Conservation (phyloP, 2,888 invertebrate species). For the Tridacna crocea region DNA sequence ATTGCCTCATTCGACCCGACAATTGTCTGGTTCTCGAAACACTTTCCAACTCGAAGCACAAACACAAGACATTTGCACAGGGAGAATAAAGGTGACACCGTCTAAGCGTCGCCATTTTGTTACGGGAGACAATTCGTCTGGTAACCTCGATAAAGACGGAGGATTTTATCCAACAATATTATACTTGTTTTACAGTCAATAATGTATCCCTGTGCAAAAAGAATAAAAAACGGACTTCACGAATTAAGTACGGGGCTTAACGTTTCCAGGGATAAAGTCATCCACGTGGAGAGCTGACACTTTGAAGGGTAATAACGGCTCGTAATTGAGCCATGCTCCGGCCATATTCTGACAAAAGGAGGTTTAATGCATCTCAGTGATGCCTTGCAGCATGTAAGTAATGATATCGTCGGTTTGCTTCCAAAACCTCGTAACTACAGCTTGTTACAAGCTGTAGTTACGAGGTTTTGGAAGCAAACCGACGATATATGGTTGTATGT, state of each 20-base stretch:
- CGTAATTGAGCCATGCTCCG: background rate
- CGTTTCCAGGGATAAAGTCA: slow-evolving; percentile 38
- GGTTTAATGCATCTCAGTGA: too few species aligned
- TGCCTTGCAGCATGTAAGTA: too few species aligned
- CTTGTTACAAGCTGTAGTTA: too few species aligned
- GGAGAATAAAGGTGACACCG: slow-evolving; percentile 37
- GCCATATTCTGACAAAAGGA: too few species aligned
- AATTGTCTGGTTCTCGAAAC: slow-evolving; percentile 34
- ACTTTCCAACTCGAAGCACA: slow-evolving; percentile 45
- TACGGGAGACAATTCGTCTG: slow-evolving; percentile 51
- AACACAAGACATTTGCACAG: slow-evolving; percentile 35
- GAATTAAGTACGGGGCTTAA: slow-evolving; percentile 28
- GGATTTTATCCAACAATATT: slow-evolving; percentile 32
- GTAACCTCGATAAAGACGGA: slow-evolving; percentile 41
- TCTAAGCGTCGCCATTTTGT: slow-evolving; percentile 44
- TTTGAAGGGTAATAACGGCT: slow-evolving; percentile 18
- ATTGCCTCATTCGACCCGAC: background rate
- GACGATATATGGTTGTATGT: too few species aligned
- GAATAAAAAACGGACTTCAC: slow-evolving; percentile 34
- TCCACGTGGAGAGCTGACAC: slow-evolving; percentile 25
- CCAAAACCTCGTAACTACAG: too few species aligned
- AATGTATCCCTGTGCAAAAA: slow-evolving; percentile 38
- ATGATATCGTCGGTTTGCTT: too few species aligned
- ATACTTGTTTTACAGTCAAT: slow-evolving; percentile 56
- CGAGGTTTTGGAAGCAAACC: too few species aligned